phyloP scores from a whole-genome alignment of 1,140 invertebrate species.

The Tribolium castaneum region DNA sequence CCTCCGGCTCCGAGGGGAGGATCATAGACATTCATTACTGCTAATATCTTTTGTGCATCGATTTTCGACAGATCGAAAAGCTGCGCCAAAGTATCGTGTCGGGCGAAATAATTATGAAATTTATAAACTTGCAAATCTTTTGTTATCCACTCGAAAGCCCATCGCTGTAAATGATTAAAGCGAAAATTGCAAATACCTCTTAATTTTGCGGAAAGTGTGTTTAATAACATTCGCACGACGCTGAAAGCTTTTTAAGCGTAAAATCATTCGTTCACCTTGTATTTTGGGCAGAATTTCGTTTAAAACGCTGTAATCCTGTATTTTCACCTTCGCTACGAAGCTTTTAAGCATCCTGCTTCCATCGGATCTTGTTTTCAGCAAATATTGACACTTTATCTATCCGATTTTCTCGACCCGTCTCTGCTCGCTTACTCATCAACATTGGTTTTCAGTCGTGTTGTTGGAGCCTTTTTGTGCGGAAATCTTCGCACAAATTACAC shows the following conservation, averaged over 20 bases:
- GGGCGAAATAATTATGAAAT: not conserved
- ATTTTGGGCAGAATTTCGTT: slow-evolving; percentile 25
- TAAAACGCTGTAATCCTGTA: slow-evolving; percentile 43
- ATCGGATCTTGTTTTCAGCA: slow-evolving; percentile 44
- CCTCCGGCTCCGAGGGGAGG: slow-evolving; percentile 31
- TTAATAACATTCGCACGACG: slow-evolving; percentile 39
- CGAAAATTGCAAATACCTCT: slow-evolving; percentile 36
- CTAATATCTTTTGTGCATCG: slow-evolving; percentile 47
- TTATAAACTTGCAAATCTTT: not conserved
- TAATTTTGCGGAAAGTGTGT: slow-evolving; percentile 37
- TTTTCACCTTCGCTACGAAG: slow-evolving; percentile 37
- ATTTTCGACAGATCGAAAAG: not conserved
- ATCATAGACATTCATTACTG: slow-evolving; percentile 48
- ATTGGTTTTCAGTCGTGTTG: slow-evolving; percentile 17
- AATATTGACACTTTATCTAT: slow-evolving; percentile 45
- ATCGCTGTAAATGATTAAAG: slow-evolving; percentile 18
- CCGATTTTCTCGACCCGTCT: slow-evolving; percentile 37
- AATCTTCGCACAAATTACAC: slow-evolving; percentile 29
- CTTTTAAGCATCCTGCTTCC: slow-evolving; percentile 43
- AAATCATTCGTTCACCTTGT: slow-evolving; percentile 35
- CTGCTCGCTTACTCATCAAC: slow-evolving; percentile 33
- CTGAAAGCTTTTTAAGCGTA: slow-evolving; percentile 41
- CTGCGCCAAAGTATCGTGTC: not conserved
- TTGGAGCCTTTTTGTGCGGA: slow-evolving; percentile 11
- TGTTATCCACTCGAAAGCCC: slow-evolving; percentile 21